A percentile compares a stretch with the other conserved stretches of the same genome.
Evolutionary conservation across 2,888 invertebrate genomes (phyloP).

Genomic region (Tortrix viridana): DNA sequence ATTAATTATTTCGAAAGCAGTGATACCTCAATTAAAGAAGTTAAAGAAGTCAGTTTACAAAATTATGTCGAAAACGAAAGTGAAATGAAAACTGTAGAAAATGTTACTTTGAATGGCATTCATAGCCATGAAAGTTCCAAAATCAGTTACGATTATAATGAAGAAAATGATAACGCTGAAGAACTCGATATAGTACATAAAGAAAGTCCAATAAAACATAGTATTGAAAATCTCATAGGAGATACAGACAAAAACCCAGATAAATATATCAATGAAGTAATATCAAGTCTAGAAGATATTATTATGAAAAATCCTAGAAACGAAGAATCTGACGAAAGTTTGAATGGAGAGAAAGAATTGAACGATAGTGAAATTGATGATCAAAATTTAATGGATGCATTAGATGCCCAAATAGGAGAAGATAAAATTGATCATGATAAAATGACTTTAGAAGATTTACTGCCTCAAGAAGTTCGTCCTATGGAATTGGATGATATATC

Average conservation of each 20-base stretch:
- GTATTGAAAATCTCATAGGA: conserved; percentile 30
- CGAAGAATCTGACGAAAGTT: background rate
- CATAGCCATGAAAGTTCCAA: background rate
- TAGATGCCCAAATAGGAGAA: conserved; percentile 17
- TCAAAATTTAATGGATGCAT: conserved; percentile 3
- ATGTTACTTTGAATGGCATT: background rate
- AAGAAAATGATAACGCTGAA: conserved; percentile 5
- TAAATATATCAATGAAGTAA: conserved; percentile 30
- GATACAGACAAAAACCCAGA: conserved; percentile 23
- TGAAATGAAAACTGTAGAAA: background rate
- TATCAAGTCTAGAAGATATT: conserved; percentile 32
- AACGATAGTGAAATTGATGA: conserved; percentile 5
- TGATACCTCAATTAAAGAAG: background rate
- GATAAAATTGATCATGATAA: conserved; percentile 25
- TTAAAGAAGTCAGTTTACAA: conserved; percentile 11
- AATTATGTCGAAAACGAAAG: background rate
- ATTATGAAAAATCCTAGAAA: conserved; percentile 29
- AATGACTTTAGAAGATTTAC: conserved; percentile 35
- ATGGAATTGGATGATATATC: conserved; percentile 38
- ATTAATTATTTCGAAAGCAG: background rate
- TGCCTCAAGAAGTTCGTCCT: conserved; percentile 13
- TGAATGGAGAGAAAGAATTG: background rate
- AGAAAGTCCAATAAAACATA: conserved; percentile 34
- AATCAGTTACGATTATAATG: background rate
- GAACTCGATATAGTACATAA: conserved; percentile 8